Conservation (phyloP, 2,888 invertebrate species). For the Limnephilus rhombicus region DNA sequence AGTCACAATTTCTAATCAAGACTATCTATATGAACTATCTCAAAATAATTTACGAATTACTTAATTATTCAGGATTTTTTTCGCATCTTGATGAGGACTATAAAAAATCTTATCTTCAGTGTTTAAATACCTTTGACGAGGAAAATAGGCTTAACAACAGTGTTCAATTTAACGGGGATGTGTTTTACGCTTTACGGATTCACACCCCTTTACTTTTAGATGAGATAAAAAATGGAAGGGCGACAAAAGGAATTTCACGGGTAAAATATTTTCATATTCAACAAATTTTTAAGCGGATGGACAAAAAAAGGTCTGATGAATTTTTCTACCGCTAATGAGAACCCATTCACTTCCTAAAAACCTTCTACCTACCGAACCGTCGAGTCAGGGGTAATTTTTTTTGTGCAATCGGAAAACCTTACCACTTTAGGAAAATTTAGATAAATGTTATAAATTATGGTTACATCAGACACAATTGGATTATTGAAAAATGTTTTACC, state of each 20-base stretch:
- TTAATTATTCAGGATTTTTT: not conserved
- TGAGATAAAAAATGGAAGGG: slow-evolving; percentile 31
- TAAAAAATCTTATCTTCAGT: not conserved
- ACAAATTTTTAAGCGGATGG: slow-evolving; percentile 34
- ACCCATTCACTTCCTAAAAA: not conserved
- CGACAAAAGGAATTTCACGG: slow-evolving; percentile 44
- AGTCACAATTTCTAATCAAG: not conserved
- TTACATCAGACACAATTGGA: no score
- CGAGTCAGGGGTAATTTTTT: not conserved
- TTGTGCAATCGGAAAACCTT: no score
- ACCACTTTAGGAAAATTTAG: no score
- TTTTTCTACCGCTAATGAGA: slow-evolving; percentile 30
- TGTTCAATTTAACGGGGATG: slow-evolving; percentile 22
- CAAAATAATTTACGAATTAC: not conserved
- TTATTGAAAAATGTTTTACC: no score
- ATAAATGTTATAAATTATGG: no score
- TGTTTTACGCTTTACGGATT: slow-evolving; percentile 31
- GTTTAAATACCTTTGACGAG: not conserved
- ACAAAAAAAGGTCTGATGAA: slow-evolving; percentile 36
- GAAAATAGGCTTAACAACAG: not conserved
- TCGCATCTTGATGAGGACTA: not conserved
- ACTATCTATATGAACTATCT: not conserved
- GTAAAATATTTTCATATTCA: slow-evolving; percentile 46
- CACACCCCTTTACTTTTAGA: slow-evolving; percentile 30
- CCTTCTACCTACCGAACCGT: not conserved